Evolutionary conservation across 2,797 vertebrate genomes (phyloP), one percentile per base, ranked within the genome.

Genomic region (Sus cebifrons): DNA sequence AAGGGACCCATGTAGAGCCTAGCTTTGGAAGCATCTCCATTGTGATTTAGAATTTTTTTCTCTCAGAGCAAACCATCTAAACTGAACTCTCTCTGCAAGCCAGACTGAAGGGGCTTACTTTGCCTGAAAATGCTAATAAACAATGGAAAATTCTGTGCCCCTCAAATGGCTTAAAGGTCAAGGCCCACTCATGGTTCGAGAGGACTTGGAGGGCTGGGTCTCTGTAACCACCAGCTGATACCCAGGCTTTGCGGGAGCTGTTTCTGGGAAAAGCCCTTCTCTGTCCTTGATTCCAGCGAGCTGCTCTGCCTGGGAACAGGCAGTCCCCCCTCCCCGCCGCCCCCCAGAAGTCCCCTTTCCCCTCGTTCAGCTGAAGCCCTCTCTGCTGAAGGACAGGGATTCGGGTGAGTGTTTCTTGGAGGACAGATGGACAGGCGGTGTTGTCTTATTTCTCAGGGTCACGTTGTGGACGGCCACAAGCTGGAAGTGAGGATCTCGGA

Each of bases 401-500:
- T 0, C 0, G 0, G 25, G 4, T 1, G 5, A 4, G 3, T 15
- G 0, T 20, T 58, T 44, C 23, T 11, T 0, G 18, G 65, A 36
- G 85, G 49, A 40, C 18, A 20, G 49, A 44, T 29, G 15, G 29
- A 49, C 2, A 3, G 77, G 29, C 58, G 1, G 0, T n/a, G 29
- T 52, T 16, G 21, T 96, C 71, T 94, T 83, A 0, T 49, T 88
- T 96, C 36, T 0, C 85, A 99, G 99, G 99, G 99, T 97, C 99
- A 98, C 64, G 88, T 91, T 18, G 98, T 99, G 81, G 99, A 99
- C 2, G 98, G 98, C 87, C 99, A 99, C 96, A 99, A 99, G 93
- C 98, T 99, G 94, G 99, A 99, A 96, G 98, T 99, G 95, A 99
- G 99, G 98, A 98, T 99, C 96, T 99, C 99, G 0, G 99, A 99